phyloP scores from a whole-genome alignment of 2,113 vertebrate genomes.

The Pterophyllum scalare region DNA sequence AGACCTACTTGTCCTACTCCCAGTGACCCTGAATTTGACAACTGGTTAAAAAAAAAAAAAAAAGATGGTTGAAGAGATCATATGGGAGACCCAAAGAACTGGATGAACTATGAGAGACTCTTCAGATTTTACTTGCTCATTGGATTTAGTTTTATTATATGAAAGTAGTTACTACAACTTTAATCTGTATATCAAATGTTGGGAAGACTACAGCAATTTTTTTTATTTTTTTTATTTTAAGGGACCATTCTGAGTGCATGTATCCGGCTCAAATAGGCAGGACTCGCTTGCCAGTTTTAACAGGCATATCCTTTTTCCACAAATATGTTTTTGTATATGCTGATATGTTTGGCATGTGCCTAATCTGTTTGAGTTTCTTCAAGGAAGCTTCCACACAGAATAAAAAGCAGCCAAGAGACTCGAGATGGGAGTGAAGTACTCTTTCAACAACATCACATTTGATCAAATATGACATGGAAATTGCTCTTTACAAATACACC shows the following conservation, averaged over 20 bases:
- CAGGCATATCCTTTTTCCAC: neutral
- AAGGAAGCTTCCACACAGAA: neutral
- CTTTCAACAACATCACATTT: slow-evolving; percentile 55
- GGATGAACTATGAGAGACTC: neutral
- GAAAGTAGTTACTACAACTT: neutral
- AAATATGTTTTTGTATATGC: neutral
- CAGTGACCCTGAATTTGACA: neutral
- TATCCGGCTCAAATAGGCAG: neutral
- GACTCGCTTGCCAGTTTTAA: neutral
- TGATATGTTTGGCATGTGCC: slow-evolving; percentile 21
- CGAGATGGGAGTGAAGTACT: slow-evolving; percentile 32
- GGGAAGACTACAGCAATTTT: neutral
- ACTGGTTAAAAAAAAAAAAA: neutral
- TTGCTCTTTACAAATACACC: slow-evolving; percentile 50
- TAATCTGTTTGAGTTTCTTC: slow-evolving; percentile 21
- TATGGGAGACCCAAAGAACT: neutral
- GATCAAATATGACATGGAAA: slow-evolving; percentile 68
- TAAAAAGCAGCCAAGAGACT: slow-evolving; percentile 6
- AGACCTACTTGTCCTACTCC: neutral
- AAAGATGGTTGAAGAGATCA: neutral
- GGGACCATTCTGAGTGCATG: neutral
- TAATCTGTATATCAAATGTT: neutral
- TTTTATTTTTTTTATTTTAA: too few species aligned
- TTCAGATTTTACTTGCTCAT: neutral
- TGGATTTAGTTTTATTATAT: neutral